Percentiles rank a stretch among this genome's conserved stretches.
Conservation (phyloP, 2,113 vertebrate genomes). For the Rostratula benghalensis region DNA sequence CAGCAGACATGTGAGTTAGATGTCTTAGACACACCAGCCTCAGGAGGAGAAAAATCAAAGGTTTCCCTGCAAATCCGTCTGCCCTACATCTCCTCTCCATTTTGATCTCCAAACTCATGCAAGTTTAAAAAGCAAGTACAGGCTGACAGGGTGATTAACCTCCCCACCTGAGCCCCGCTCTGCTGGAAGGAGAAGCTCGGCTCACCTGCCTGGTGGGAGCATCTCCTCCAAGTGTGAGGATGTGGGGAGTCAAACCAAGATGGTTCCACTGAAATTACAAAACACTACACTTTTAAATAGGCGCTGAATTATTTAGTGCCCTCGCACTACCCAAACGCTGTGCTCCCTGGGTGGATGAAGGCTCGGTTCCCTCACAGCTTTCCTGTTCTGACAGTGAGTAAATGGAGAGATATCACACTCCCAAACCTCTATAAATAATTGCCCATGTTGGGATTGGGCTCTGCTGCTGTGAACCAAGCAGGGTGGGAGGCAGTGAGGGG, state of each 20-base stretch:
- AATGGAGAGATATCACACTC: slow-evolving; percentile 63
- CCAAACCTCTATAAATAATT: slow-evolving; percentile 75
- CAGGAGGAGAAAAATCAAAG: slow-evolving; percentile 5
- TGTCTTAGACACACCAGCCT: not conserved
- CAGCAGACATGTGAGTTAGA: not conserved
- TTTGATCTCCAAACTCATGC: slow-evolving; percentile 12
- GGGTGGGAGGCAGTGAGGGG: not conserved
- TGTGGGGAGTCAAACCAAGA: slow-evolving; percentile 15
- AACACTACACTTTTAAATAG: slow-evolving; percentile 75
- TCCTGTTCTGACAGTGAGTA: slow-evolving; percentile 76
- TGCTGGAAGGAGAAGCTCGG: slow-evolving; percentile 1
- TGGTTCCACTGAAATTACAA: slow-evolving; percentile 68
- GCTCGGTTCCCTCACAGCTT: slow-evolving; percentile 75
- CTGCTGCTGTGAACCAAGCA: not conserved
- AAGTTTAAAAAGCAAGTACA: slow-evolving; percentile 63
- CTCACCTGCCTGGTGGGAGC: not conserved
- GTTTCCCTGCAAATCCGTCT: slow-evolving; percentile 11
- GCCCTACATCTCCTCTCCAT: not conserved
- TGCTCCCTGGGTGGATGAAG: slow-evolving; percentile 71
- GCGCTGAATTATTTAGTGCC: slow-evolving; percentile 82
- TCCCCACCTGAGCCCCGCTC: not conserved
- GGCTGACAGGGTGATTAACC: slow-evolving; percentile 16
- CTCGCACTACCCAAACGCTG: slow-evolving; percentile 80
- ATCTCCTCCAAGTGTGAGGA: slow-evolving; percentile 20
- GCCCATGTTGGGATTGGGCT: slow-evolving; percentile 36